Evolutionary conservation across 1,140 invertebrate species (phyloP).

Genomic region (Lithobius niger): DNA sequence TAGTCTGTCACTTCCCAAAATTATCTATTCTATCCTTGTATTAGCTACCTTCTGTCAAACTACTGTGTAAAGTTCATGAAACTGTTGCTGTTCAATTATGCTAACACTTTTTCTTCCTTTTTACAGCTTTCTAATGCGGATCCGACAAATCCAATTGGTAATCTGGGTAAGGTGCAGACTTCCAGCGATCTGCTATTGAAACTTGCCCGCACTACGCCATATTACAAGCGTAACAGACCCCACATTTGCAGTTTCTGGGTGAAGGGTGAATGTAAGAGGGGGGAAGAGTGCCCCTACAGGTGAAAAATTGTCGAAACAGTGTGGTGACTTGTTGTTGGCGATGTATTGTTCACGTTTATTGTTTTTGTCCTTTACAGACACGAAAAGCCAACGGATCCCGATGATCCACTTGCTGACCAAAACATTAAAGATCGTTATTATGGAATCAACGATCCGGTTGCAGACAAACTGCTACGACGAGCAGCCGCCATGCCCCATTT

Average conservation of each 20-base stretch:
- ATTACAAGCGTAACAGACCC: constrained; percentile 95
- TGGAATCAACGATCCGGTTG: constrained; percentile 96
- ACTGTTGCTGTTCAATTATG: too few relatives aligned
- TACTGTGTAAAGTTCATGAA: too few relatives aligned
- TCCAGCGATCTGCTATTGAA: constrained; percentile 76
- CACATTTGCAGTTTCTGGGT: constrained; percentile 99
- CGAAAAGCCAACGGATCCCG: constrained; percentile 97
- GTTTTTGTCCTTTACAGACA: constrained; percentile 46
- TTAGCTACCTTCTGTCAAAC: too few relatives aligned
- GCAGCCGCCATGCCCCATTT: constrained; percentile 88
- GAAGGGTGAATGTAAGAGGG: constrained; percentile 96
- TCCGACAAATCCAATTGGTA: constrained; percentile 35
- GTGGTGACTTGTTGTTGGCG: constrained; percentile 1
- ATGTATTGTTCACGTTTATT: too few relatives aligned
- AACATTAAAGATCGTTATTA: constrained; percentile 99
- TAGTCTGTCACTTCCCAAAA: too few relatives aligned
- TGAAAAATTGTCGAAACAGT: constrained; percentile 16
- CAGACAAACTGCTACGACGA: constrained; percentile 88
- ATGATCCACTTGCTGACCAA: constrained; percentile 97
- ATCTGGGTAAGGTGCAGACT: constrained; percentile 36
- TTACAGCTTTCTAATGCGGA: constrained; percentile 35
- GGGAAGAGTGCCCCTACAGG: constrained; percentile 96
- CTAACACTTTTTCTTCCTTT: constrained; percentile 4
- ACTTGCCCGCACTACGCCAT: constrained; percentile 89
- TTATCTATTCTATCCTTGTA: too few relatives aligned